A percentile compares a stretch with the other conserved stretches of the same genome.
These are phyloP conservation scores for Thermophis baileyi DNA, from an alignment of 2,113 vertebrate species.

Conservation along the genomic window DNA sequence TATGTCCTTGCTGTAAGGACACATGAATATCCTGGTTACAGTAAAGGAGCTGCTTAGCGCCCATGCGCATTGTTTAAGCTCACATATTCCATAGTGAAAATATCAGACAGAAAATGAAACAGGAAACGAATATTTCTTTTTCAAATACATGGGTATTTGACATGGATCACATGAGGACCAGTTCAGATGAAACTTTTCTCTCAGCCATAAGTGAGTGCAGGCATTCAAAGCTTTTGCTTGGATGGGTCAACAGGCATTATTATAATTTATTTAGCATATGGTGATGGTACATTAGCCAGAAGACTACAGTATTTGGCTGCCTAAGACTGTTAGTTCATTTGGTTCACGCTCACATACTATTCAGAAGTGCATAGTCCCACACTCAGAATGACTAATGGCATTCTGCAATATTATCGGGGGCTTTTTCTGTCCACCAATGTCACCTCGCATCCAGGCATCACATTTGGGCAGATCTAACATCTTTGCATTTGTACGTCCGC, in stretches of 20 bases:
- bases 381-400: background rate
- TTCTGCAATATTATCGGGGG: background rate
- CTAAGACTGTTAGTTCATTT: background rate
- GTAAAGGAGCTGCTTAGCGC: conserved; percentile 59
- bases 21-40: conserved; percentile 59
- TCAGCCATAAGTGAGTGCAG: background rate
- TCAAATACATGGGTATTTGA: conserved; percentile 41
- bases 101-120: conserved; percentile 52
- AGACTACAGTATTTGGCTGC: background rate
- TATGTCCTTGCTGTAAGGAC: conserved; percentile 74
- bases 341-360: background rate
- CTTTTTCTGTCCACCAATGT: background rate
- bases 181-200: background rate
- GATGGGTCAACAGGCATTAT: background rate
- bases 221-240: background rate
- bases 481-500: background rate
- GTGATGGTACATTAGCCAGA: background rate
- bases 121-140: conserved; percentile 55
- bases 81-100: conserved; percentile 53
- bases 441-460: background rate
- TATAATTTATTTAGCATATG: background rate
- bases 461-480: background rate
- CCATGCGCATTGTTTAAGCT: conserved; percentile 54
- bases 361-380: background rate
- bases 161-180: background rate